These are phyloP conservation scores for Hydrotaea cyrtoneurina DNA, from an alignment of 2,888 invertebrate genomes.

Conservation along the genomic window DNA sequence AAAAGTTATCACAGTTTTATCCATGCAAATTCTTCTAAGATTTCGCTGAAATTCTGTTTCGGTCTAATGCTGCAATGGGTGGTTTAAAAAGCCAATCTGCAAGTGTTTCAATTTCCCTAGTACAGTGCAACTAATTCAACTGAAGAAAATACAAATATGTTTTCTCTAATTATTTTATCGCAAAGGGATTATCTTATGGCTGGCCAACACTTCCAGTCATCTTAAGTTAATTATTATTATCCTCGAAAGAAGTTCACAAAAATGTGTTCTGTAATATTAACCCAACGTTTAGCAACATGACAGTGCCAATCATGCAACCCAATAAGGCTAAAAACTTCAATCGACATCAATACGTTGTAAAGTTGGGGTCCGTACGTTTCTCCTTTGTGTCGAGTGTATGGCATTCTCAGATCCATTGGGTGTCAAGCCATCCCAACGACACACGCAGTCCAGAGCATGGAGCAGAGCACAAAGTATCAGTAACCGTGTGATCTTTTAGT, in stretches of 20 bases:
- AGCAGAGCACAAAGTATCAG: conserved; percentile 52
- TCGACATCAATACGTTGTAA: conserved; percentile 56
- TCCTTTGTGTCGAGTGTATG: conserved; percentile 14
- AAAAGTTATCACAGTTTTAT: too few species aligned
- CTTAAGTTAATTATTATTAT: conserved; percentile 51
- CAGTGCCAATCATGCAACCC: conserved; percentile 44
- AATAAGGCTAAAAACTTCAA: conserved; percentile 55
- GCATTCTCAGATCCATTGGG: conserved; percentile 49
- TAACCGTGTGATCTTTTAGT: conserved; percentile 64
- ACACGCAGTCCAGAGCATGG: conserved; percentile 4
- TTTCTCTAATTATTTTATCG: too few species aligned
- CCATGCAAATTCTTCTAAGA: too few species aligned
- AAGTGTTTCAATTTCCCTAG: too few species aligned
- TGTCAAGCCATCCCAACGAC: conserved; percentile 52
- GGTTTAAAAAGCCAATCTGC: too few species aligned
- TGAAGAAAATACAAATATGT: too few species aligned
- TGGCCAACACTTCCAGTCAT: conserved; percentile 20
- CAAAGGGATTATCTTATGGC: background rate
- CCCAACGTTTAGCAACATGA: background rate
- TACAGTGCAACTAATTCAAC: too few species aligned
- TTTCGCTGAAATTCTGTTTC: too few species aligned
- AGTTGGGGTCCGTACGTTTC: conserved; percentile 34
- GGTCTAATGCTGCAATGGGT: too few species aligned
- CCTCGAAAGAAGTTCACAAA: conserved; percentile 24
- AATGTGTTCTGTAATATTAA: conserved; percentile 15